These are phyloP conservation scores for Zaprionus africanus DNA, from an alignment of 1,140 invertebrate species.

Conservation along the genomic window DNA sequence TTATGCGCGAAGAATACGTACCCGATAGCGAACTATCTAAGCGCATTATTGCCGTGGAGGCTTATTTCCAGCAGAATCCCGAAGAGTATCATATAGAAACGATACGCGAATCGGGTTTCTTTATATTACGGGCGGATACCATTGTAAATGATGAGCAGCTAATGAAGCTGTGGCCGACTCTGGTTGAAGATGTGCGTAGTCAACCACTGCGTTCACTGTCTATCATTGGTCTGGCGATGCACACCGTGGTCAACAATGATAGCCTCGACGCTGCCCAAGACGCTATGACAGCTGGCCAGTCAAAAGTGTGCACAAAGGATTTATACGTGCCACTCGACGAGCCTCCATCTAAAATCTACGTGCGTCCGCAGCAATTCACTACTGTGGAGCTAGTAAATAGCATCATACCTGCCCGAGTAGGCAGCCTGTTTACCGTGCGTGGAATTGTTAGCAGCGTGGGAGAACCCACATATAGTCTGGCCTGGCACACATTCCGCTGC, in stretches of 20 bases:
- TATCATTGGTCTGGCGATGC: slow-evolving; percentile 87
- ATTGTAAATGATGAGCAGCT: slow-evolving; percentile 85
- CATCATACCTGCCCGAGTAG: slow-evolving; percentile 48
- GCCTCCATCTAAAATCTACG: slow-evolving; percentile 62
- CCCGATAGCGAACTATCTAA: slow-evolving; percentile 75
- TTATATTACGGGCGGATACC: slow-evolving; percentile 84
- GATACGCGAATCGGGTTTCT: slow-evolving; percentile 85
- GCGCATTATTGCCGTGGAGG: slow-evolving; percentile 84
- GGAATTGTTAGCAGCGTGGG: slow-evolving; percentile 95
- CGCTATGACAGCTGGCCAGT: background rate
- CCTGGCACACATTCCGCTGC: slow-evolving; percentile 92
- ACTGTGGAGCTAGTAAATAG: slow-evolving; percentile 47
- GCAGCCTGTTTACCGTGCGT: slow-evolving; percentile 89
- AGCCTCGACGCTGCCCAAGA: slow-evolving; percentile 34
- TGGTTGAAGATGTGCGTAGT: slow-evolving; percentile 86
- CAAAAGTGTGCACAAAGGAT: slow-evolving; percentile 6
- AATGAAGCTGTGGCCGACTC: slow-evolving; percentile 85
- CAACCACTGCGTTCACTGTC: slow-evolving; percentile 86
- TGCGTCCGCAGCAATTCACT: slow-evolving; percentile 50
- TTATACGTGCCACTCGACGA: slow-evolving; percentile 38
- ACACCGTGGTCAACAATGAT: slow-evolving; percentile 85
- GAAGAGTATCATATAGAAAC: slow-evolving; percentile 82
- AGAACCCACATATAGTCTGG: slow-evolving; percentile 90
- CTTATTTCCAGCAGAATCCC: slow-evolving; percentile 76
- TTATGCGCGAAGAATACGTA: slow-evolving; percentile 85